phyloP scores from a whole-genome alignment of 2,888 invertebrate genomes.

The Aleiodes leptofemur region DNA sequence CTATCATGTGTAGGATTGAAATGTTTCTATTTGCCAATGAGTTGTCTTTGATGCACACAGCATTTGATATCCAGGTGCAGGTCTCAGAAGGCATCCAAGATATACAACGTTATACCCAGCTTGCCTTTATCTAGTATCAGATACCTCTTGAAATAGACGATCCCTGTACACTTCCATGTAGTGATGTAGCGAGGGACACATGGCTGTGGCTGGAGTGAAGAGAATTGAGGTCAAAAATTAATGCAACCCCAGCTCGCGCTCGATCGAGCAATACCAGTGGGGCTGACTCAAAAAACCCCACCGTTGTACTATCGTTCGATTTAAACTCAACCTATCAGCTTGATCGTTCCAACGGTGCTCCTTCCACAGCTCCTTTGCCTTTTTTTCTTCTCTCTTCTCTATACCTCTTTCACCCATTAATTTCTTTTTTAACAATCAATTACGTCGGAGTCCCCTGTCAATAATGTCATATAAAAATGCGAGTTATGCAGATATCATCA shows the following conservation, averaged over 20 bases:
- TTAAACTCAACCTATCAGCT: constrained; percentile 43
- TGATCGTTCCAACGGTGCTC: constrained; percentile 7
- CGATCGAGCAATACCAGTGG: constrained; percentile 35
- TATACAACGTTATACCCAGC: not conserved
- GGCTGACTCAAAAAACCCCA: constrained; percentile 27
- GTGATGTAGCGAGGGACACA: constrained; percentile 11
- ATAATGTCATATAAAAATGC: too few relatives aligned
- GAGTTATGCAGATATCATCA: not conserved
- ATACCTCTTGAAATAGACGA: constrained; percentile 42
- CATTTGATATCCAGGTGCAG: constrained; percentile 6
- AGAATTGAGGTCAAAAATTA: constrained; percentile 49
- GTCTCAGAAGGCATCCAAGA: not conserved
- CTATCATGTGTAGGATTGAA: constrained; percentile 6
- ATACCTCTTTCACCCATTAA: not conserved
- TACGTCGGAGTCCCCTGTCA: not conserved
- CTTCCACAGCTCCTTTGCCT: not conserved
- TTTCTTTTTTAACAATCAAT: not conserved
- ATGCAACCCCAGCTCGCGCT: constrained; percentile 46
- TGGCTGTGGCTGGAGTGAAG: not conserved
- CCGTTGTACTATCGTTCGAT: constrained; percentile 10
- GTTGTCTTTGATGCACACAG: constrained; percentile 21
- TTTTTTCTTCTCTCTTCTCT: not conserved
- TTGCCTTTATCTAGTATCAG: not conserved
- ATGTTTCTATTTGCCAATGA: constrained; percentile 23
- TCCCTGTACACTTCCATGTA: not conserved